A percentile compares a stretch with the other conserved stretches of the same genome.
These are phyloP conservation scores for Caenorhabditis virilis DNA, from an alignment of 2,888 invertebrate genomes.

Conservation along the genomic window DNA sequence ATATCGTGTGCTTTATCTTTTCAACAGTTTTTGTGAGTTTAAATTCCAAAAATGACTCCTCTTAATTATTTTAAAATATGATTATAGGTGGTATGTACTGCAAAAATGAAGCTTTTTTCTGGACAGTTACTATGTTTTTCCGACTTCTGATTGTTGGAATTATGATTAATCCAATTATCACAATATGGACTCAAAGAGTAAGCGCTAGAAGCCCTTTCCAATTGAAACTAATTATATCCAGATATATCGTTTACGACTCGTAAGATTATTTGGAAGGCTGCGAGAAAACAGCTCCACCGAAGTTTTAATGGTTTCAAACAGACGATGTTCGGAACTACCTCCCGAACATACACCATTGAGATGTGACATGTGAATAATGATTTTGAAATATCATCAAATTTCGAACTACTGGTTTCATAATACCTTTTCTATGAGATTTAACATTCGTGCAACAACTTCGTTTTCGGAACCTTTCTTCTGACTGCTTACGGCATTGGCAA, in stretches of 20 bases:
- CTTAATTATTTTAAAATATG: constrained; percentile 1
- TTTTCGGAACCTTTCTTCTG: no score
- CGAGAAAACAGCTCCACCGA: constrained; percentile 35
- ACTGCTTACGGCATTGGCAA: no score
- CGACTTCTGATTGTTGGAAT: constrained; percentile 63
- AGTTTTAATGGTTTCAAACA: constrained; percentile 32
- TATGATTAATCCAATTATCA: constrained; percentile 65
- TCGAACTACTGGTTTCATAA: background rate
- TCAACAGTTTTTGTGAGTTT: constrained; percentile 40
- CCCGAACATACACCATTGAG: constrained; percentile 30
- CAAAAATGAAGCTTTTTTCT: constrained; percentile 8
- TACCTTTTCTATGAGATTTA: background rate
- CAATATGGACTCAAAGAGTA: constrained; percentile 63
- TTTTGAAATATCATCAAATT: background rate
- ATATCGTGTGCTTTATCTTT: constrained; percentile 61
- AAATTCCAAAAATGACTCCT: background rate
- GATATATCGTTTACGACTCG: constrained; percentile 35
- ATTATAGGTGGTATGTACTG: constrained; percentile 17
- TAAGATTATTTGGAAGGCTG: constrained; percentile 19
- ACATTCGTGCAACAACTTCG: background rate
- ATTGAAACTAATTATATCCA: constrained; percentile 2
- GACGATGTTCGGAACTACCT: constrained; percentile 30
- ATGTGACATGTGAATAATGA: constrained; percentile 19
- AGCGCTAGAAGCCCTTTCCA: constrained; percentile 15
- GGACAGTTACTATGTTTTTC: constrained; percentile 51